phyloP scores from a whole-genome alignment of 2,113 vertebrate genomes.

The Lanius ludovicianus region DNA sequence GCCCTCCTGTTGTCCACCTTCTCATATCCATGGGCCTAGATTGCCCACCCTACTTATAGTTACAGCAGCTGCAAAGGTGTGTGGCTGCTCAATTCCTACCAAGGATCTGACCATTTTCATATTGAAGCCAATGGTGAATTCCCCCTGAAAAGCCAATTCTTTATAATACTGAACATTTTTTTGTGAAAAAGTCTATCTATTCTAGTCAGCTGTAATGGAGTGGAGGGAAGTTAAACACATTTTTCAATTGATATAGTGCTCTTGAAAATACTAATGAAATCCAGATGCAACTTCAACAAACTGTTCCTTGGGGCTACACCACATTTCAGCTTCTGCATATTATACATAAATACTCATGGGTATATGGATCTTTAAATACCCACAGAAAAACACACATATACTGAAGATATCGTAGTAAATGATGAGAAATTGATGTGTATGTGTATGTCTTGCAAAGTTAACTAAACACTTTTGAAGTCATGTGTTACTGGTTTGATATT shows the following conservation, averaged over 20 bases:
- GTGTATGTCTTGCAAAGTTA: background rate
- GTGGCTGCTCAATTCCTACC: background rate
- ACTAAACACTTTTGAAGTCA: background rate
- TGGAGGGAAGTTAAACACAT: background rate
- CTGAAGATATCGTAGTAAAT: background rate
- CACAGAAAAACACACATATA: background rate
- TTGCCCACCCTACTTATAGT: accelerated
- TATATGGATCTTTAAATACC: background rate
- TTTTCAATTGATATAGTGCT: background rate
- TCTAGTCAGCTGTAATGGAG: background rate
- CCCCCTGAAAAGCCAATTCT: background rate
- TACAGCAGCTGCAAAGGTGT: background rate
- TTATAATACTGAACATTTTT: background rate
- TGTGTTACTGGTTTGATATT: background rate
- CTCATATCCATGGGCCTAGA: accelerated
- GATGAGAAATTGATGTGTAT: background rate
- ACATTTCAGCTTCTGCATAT: background rate
- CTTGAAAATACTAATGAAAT: constrained; percentile 14
- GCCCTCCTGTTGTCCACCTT: background rate
- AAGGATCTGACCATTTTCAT: background rate
- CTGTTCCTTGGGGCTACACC: background rate
- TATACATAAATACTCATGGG: background rate
- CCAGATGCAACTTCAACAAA: background rate
- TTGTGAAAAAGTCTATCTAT: background rate
- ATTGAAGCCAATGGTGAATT: background rate